Percentiles rank a stretch among this genome's conserved stretches.
These are phyloP conservation scores for Cheirogaleus medius DNA, from an alignment of 2,113 vertebrate genomes.

Conservation along the genomic window DNA sequence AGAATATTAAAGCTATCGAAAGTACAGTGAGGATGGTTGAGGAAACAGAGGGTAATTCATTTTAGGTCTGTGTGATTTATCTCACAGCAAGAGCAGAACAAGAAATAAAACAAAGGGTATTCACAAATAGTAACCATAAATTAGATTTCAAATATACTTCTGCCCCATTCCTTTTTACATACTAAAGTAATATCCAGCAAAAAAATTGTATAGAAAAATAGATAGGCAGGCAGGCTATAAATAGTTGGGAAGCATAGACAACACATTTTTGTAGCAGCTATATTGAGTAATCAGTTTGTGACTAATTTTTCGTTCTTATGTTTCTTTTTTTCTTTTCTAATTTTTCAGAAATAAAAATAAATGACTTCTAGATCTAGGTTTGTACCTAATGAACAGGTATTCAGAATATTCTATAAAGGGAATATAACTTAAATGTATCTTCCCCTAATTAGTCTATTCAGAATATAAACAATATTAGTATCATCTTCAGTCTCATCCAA, in stretches of 20 bases:
- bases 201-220: neutral
- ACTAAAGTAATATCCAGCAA: neutral
- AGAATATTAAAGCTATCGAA: neutral
- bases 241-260: neutral
- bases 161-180: neutral
- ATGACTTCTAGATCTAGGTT: neutral
- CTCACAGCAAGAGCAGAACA: neutral
- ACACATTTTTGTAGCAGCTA: neutral
- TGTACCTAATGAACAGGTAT: neutral
- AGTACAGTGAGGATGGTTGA: neutral
- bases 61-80: neutral
- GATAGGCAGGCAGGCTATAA: neutral
- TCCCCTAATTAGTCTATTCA: neutral
- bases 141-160: neutral
- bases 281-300: neutral
- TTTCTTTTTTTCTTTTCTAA: neutral
- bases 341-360: neutral
- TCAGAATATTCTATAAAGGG: neutral
- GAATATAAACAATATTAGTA: neutral
- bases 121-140: neutral
- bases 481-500: neutral
- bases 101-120: neutral
- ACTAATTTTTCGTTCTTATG: neutral
- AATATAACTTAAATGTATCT: neutral
- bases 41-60: neutral